Conservation (phyloP, 2,113 vertebrate species). For the Lota lota region DNA sequence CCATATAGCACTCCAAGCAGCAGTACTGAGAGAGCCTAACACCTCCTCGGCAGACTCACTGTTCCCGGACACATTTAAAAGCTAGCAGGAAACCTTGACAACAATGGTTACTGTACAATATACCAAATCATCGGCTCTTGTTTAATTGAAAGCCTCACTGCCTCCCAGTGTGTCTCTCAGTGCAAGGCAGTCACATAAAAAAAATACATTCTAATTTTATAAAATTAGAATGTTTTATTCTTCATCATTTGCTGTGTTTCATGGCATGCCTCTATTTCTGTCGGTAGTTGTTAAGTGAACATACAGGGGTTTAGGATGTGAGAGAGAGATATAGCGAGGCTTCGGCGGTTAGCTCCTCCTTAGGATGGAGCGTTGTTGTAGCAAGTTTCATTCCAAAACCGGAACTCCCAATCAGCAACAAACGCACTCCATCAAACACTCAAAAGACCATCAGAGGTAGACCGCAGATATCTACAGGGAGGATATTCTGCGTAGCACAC, state of each 20-base stretch:
- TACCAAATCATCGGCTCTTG: conserved; percentile 5
- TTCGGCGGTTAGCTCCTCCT: neutral
- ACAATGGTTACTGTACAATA: conserved; percentile 3
- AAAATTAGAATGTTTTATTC: too few species aligned
- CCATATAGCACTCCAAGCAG: conserved; percentile 1
- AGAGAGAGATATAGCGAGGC: neutral
- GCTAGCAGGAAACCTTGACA: conserved; percentile 20
- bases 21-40: conserved; percentile 22
- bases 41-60: conserved; percentile 28
- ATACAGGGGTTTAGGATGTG: too few species aligned
- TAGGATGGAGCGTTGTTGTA: conserved; percentile 2
- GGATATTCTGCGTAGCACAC: conserved; percentile 25
- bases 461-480: conserved; percentile 1
- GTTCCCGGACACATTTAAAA: conserved; percentile 1
- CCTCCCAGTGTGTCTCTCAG: neutral
- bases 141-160: conserved; percentile 11
- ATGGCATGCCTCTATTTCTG: neutral
- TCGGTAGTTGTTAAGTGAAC: neutral
- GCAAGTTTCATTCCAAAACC: conserved; percentile 8
- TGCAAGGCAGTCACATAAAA: neutral
- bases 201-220: neutral
- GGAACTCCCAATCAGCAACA: conserved; percentile 22
- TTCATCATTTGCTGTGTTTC: neutral
- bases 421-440: conserved; percentile 14
- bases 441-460: conserved; percentile 24